Evolutionary conservation across 2,113 vertebrate species (phyloP).

Genomic region (Lamprotornis superbus): DNA sequence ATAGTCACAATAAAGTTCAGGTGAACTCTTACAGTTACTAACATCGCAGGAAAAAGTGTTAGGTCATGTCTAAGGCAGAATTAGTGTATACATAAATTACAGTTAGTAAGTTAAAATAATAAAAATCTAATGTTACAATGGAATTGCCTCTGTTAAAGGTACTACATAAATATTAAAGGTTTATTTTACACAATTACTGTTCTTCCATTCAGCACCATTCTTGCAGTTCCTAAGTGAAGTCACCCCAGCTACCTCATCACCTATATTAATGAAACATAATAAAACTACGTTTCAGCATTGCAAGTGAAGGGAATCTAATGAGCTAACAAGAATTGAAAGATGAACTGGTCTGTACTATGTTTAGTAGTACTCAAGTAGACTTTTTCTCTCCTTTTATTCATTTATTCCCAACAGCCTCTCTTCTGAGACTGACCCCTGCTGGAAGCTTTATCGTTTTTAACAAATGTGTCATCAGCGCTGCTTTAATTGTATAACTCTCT

Average conservation of each 20-base stretch:
- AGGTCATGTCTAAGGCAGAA: not conserved
- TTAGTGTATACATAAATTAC: not conserved
- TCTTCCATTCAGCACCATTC: not conserved
- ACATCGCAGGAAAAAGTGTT: not conserved
- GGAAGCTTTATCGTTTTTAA: not conserved
- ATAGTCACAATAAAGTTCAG: not conserved
- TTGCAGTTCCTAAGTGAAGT: not conserved
- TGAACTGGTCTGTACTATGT: not conserved
- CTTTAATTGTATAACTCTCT: not conserved
- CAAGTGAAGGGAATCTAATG: not conserved
- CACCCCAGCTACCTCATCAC: not conserved
- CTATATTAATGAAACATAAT: not conserved
- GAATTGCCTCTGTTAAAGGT: not conserved
- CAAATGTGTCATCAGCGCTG: not conserved
- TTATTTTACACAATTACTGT: not conserved
- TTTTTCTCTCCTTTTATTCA: not conserved
- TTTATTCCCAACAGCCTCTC: not conserved
- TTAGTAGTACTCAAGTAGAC: not conserved
- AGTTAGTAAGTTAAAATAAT: not conserved
- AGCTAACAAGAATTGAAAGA: not conserved
- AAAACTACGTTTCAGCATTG: not conserved
- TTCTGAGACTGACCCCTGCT: not conserved
- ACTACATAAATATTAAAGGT: not conserved
- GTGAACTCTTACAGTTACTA: not conserved
- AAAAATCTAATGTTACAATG: not conserved